Base-by-base conservation (phyloP, 2,888 invertebrate species). In the Caenorhabditis sp. region DNA sequence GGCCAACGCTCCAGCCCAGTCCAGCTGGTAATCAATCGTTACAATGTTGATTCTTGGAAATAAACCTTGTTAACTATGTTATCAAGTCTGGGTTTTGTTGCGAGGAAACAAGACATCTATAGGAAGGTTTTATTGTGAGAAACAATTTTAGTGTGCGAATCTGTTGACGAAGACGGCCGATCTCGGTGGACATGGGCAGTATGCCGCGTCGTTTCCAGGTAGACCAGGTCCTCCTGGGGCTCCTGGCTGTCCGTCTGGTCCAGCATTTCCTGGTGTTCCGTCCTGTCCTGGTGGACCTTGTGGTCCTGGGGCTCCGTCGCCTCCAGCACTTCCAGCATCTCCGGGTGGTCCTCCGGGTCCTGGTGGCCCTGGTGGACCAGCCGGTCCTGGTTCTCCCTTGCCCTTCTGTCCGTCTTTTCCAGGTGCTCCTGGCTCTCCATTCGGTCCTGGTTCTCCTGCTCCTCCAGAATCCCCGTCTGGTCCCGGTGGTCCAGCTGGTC, bases 201-300 rank as follows among this genome's bases (percentile, higher is more conserved):
- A 80, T n/a, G 80, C 80, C 11, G 80, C 80, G 50, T 80, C 80
- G 66, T 78, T 78, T 73, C 80, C 80, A 17, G 79, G 79, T 8
- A 79, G 37, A 50, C 79, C 79, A 15, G 74, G 79, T 13, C 79
- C 79, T 62, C 79, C 79, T 27, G 79, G 71, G 8, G 70, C 13
- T 61, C 79, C 79, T 35, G 79, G 75, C 20, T 70, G 63, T 52
- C 79, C 79, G 32, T 63, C 70, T n/a, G 39, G 43, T 72, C 79
- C 79, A 26, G 75, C 52, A 8, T 50, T 52, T 62, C 79, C 79
- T 26, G 71, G 71, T 5, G 61, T 11, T 45, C 79, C 79, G 30
- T 73, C 74, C 41, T 74, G 75, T 75, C 79, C 79, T 9, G 73
- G 66, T 46, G 75, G 75, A 32, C 79, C 79, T 52, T 79, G 75